Percentiles rank a stretch among this genome's conserved stretches.
Evolutionary conservation across 2,797 vertebrate genomes (phyloP).

Genomic region (Dallia pectoralis): DNA sequence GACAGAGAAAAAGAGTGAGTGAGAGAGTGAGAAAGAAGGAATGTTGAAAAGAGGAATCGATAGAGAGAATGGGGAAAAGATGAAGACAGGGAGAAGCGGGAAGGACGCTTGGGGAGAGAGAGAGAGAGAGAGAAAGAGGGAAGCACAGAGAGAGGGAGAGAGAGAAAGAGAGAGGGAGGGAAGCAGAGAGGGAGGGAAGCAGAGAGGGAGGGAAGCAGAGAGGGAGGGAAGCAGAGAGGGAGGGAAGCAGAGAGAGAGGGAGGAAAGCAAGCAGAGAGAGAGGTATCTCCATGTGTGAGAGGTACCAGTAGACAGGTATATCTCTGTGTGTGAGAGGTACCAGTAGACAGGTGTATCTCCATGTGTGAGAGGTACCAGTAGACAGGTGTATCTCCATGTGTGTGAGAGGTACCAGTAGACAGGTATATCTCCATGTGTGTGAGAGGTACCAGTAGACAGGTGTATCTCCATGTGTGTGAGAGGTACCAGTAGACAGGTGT

Average conservation of each 20-base stretch:
- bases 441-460: too few species aligned
- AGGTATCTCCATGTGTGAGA: too few species aligned
- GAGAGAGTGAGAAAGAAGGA: background rate
- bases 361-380: background rate
- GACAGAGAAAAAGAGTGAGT: background rate
- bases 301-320: too few species aligned
- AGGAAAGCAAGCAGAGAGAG: background rate
- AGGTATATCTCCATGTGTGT: too few species aligned
- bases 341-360: background rate
- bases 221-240: background rate
- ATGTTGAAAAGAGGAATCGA: too few species aligned
- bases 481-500: background rate
- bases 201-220: background rate
- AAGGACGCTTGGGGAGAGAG: background rate
- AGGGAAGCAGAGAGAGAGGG: background rate
- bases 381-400: too few species aligned
- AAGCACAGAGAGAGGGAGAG: background rate
- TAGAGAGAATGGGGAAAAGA: too few species aligned
- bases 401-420: too few species aligned
- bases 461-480: background rate
- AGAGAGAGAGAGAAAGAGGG: background rate
- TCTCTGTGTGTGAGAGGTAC: too few species aligned
- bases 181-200: background rate
- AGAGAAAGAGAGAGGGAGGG: background rate
- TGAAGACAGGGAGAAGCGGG: too few species aligned